Base-by-base conservation (phyloP, 2,888 invertebrate genomes). In the Scrobipalpa costella region DNA sequence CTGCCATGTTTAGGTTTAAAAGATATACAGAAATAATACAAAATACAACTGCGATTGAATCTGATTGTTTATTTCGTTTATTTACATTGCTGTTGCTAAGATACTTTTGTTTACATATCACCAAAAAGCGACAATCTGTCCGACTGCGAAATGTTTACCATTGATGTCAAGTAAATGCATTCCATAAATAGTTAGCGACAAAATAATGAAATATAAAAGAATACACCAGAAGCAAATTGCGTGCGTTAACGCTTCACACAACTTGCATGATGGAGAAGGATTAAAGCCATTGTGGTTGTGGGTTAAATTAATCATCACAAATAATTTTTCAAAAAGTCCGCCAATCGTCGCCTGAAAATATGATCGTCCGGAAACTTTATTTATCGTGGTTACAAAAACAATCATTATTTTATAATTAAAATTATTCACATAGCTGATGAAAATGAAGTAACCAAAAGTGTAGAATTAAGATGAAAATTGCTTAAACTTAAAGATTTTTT, bases 261-360 rank as follows among this genome's bases (percentile, higher is more conserved):
- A 44, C n/a, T 9, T 52, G 50, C 50, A 52, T 6, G 50, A 21
- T 13, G 21, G 9, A 11, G 27, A 27, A 6, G 50, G 27, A 52
- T 21, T 21, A 13, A 13, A 27, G 13, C 19, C 21, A 52, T 52
- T 27, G 11, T 52, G 27, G 9, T 44, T 44, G n/a, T 44, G 44
- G 11, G 11, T n/a, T 5, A 44, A n/a, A 44, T 15, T 15, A 50
- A 1, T 7, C 17, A 50, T 50, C 21, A 11, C 21, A 11, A 44
- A 44, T 21, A 52, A 52, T 21, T 52, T 52, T 52, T 52, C 21
- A 52, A 52, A 52, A 13, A 21, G 21, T 52, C 21, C 50, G 50
- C 50, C 50, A 27, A 5, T 11, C 13, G 27, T 13, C 15, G 44
- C 15, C 19, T 9, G 11, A 17, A 7, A 19, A 21, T 2, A 11